Evolutionary conservation across 2,888 invertebrate genomes (phyloP).

Genomic region (Drosophila nr. perissopoda): DNA sequence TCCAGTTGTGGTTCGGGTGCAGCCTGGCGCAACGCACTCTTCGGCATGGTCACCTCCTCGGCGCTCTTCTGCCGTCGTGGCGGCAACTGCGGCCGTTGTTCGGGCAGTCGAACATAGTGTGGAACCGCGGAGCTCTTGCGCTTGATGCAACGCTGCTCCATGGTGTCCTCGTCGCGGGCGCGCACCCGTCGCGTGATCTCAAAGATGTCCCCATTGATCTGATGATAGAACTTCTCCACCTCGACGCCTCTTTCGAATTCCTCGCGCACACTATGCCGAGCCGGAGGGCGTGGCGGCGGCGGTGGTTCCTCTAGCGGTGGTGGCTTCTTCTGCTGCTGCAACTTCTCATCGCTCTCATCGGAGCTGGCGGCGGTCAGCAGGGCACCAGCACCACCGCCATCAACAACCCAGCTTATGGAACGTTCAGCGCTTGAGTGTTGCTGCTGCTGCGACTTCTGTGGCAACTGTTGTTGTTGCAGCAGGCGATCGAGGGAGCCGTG

Average conservation of each 20-base stretch:
- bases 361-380: conserved; percentile 71
- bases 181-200: conserved; percentile 84
- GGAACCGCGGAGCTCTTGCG: conserved; percentile 78
- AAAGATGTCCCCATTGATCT: conserved; percentile 85
- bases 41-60: conserved; percentile 74
- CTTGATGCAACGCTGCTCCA: conserved; percentile 83
- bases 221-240: conserved; percentile 85
- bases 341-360: conserved; percentile 76
- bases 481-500: conserved; percentile 84
- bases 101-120: conserved; percentile 64
- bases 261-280: conserved; percentile 75
- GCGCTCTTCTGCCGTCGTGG: conserved; percentile 68
- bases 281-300: conserved; percentile 72
- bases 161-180: conserved; percentile 84
- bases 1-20: conserved; percentile 80
- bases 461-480: conserved; percentile 78
- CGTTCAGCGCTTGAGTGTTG: conserved; percentile 67
- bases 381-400: conserved; percentile 74
- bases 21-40: conserved; percentile 68
- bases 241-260: conserved; percentile 84
- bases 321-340: conserved; percentile 45
- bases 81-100: conserved; percentile 65
- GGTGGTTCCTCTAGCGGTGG: conserved; percentile 49
- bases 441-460: conserved; percentile 52
- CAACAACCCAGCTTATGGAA: conserved; percentile 78